These are phyloP conservation scores for Scaptomyza hsui DNA, from an alignment of 1,140 invertebrate species.

Conservation along the genomic window DNA sequence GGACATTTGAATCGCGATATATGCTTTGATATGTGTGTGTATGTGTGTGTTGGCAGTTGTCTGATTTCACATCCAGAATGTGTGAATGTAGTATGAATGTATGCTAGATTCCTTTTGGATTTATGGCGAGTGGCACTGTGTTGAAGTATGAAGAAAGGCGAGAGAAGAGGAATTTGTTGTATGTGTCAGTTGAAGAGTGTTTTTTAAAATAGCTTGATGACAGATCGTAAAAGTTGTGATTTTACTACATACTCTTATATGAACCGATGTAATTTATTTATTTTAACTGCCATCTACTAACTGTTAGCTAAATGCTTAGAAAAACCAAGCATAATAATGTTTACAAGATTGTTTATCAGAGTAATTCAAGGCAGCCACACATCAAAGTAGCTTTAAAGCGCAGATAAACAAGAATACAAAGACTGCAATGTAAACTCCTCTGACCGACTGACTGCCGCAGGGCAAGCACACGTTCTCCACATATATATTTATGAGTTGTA, in stretches of 20 bases:
- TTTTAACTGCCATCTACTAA: not conserved
- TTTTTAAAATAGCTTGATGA: slow-evolving; percentile 1
- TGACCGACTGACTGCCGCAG: not conserved
- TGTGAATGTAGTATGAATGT: slow-evolving; percentile 2
- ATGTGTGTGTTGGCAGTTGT: slow-evolving; percentile 16
- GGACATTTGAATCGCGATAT: slow-evolving; percentile 61
- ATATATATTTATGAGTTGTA: slow-evolving; percentile 70
- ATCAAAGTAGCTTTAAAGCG: not conserved
- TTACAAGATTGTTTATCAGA: not conserved
- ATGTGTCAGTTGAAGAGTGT: slow-evolving; percentile 7
- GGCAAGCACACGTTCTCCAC: slow-evolving; percentile 68
- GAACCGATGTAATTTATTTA: too few relatives aligned
- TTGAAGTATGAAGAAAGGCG: not conserved
- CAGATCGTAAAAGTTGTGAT: not conserved
- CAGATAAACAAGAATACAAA: not conserved
- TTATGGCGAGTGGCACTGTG: slow-evolving; percentile 25
- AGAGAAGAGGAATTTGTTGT: slow-evolving; percentile 35
- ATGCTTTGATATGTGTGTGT: slow-evolving; percentile 31
- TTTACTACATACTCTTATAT: too few relatives aligned
- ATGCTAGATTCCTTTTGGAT: slow-evolving; percentile 37
- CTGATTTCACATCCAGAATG: slow-evolving; percentile 6
- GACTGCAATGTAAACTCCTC: not conserved
- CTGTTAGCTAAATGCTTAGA: slow-evolving; percentile 4
- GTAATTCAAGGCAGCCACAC: not conserved
- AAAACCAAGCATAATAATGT: not conserved